These are phyloP conservation scores for Colistium nudipinnis DNA, from an alignment of 2,113 vertebrate genomes.

Conservation along the genomic window DNA sequence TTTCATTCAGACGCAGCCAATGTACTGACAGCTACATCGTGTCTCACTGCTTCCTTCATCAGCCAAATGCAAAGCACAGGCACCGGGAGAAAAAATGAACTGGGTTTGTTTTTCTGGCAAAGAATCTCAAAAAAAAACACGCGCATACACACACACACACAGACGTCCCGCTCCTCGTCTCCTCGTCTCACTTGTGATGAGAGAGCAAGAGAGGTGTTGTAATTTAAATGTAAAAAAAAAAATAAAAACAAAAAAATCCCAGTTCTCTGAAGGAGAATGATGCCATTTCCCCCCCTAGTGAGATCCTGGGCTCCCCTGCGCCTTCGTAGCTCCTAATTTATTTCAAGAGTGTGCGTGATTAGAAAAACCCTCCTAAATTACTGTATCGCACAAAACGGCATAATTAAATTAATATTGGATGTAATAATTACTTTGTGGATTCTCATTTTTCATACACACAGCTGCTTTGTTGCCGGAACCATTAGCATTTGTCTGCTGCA, in stretches of 20 bases:
- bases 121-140: conserved; percentile 6
- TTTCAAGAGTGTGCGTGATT: conserved; percentile 80
- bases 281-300: conserved; percentile 68
- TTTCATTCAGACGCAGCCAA: conserved; percentile 65
- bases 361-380: conserved; percentile 77
- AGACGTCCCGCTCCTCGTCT: conserved; percentile 38
- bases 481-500: conserved; percentile 91
- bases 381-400: conserved; percentile 79
- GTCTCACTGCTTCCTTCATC: conserved; percentile 55
- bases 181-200: conserved; percentile 59
- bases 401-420: conserved; percentile 90
- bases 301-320: conserved; percentile 69
- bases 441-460: conserved; percentile 87
- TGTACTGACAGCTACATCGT: conserved; percentile 55
- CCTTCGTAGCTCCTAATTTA: conserved; percentile 79
- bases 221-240: conserved; percentile 75
- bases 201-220: conserved; percentile 59
- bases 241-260: no score
- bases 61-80: conserved; percentile 39
- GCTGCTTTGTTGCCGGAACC: conserved; percentile 85
- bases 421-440: conserved; percentile 87
- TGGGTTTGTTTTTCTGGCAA: conserved; percentile 21
- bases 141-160: no score
- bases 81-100: conserved; percentile 24
- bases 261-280: conserved; percentile 66